phyloP scores from a whole-genome alignment of 2,888 invertebrate species.

The Euplagia quadripunctaria region DNA sequence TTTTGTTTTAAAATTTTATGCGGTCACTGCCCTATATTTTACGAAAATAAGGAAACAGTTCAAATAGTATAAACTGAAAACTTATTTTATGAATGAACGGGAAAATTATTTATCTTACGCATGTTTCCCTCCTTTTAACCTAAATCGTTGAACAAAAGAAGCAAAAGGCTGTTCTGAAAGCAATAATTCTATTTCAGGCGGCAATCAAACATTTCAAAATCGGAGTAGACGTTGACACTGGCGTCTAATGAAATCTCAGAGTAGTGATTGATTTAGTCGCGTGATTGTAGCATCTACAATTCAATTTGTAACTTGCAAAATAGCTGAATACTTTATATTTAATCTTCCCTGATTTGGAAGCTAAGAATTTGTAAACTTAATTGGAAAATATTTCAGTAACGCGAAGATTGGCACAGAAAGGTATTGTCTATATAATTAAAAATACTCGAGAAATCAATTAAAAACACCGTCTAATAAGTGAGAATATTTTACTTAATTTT shows the following conservation, averaged over 20 bases:
- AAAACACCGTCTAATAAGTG: too few species aligned
- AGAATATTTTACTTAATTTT: too few species aligned
- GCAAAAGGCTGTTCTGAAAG: slow-evolving; percentile 23
- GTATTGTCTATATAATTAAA: too few species aligned
- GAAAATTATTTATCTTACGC: not conserved
- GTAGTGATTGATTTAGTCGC: slow-evolving; percentile 30
- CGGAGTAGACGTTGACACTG: slow-evolving; percentile 7
- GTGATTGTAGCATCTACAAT: slow-evolving; percentile 24
- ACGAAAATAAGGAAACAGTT: not conserved
- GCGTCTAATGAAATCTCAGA: slow-evolving; percentile 35
- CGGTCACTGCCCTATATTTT: slow-evolving; percentile 45
- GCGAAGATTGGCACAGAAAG: not conserved
- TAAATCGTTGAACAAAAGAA: slow-evolving; percentile 21
- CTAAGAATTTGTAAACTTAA: not conserved
- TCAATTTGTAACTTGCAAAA: not conserved
- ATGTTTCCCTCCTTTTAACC: slow-evolving; percentile 13
- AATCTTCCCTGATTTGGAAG: slow-evolving; percentile 1
- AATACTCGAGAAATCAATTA: too few species aligned
- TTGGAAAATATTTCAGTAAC: not conserved
- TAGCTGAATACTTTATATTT: slow-evolving; percentile 17
- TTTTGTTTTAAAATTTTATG: slow-evolving; percentile 50
- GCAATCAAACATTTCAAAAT: slow-evolving; percentile 38
- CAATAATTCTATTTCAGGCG: slow-evolving; percentile 40
- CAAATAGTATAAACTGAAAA: not conserved
- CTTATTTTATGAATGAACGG: not conserved